Base-by-base conservation (phyloP, 2,113 vertebrate species). In the Anarrhichthys ocellatus region DNA sequence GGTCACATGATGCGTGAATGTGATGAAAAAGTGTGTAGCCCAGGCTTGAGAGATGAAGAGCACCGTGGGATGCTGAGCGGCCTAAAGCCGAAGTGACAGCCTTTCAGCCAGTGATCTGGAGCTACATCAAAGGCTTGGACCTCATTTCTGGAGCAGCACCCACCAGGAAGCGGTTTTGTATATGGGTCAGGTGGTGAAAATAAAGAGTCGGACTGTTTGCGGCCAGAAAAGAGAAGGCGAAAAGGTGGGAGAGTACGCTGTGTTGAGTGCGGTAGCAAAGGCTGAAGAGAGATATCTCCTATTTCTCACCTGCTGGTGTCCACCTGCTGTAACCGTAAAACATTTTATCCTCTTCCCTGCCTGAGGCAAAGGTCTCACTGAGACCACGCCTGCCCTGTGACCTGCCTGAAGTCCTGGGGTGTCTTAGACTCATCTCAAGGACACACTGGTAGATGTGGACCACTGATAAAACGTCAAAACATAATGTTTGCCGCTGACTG, bases 321-420 rank as follows among this genome's bases (percentile, higher is more conserved):
- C 95, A 95, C 95, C 96, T 96, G 95, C 90, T 68, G 67, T 70
- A 89, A 92, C 93, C 95, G 63, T 77, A 90, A 94, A 93, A 94
- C 89, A 91, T 89, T 90, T 89, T 89, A 76, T 83, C 93, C 93
- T 85, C 72, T 78, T 85, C 81, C 86, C 20, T 68, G 91, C 90
- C 81, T 72, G 79, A 78, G 87, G 86, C 73, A 29, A 71, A 46
- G 69, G 70, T 82, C 87, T 81, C 83, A 83, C 85, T 77, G 88
- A 92, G 90, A 80, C 76, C 69, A 81, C 77, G 85, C 74, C 82
- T 84, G 66, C 88, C 78, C 85, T 52, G 70, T 84, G 89, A 93
- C 87, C 89, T 76, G 63, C 15, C 40, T 70, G 36, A 54, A 87
- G 74, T 81, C 87, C 76, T 48, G 73, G 71, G 56, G 85, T 72